phyloP scores from a whole-genome alignment of 2,888 invertebrate species.

The Stegana nigrithorax region DNA sequence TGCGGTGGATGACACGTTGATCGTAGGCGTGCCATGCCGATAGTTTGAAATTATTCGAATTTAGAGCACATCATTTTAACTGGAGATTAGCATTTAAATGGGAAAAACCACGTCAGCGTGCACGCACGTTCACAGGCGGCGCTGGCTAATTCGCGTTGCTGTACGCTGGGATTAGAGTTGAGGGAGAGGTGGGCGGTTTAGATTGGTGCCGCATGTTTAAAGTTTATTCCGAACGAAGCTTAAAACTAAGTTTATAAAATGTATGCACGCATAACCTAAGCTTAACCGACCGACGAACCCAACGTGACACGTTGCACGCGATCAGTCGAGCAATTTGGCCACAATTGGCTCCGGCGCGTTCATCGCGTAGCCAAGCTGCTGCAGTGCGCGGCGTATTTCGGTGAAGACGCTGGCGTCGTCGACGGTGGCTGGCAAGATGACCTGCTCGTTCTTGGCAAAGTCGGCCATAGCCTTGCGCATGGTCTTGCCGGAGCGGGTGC shows the following conservation, averaged over 20 bases:
- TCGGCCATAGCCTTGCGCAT: constrained; percentile 87
- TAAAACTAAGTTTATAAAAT: background rate
- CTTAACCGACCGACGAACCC: background rate
- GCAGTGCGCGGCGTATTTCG: constrained; percentile 81
- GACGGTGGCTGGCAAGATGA: constrained; percentile 86
- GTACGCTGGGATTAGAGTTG: no score
- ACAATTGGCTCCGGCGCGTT: constrained; percentile 76
- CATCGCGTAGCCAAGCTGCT: constrained; percentile 80
- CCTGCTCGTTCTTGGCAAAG: constrained; percentile 82
- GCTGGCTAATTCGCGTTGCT: no score
- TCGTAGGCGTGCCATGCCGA: background rate
- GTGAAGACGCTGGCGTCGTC: constrained; percentile 87
- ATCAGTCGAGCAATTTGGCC: constrained; percentile 28
- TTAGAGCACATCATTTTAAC: background rate
- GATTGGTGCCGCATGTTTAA: background rate
- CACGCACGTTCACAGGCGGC: background rate
- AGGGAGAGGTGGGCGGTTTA: background rate
- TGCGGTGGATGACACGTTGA: background rate
- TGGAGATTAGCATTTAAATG: constrained; percentile 25
- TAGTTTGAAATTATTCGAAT: background rate
- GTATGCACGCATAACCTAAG: background rate
- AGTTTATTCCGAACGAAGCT: background rate
- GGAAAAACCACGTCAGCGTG: background rate
- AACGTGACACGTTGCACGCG: background rate
- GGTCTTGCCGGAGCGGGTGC: constrained; percentile 84